phyloP scores from a whole-genome alignment of 2,113 vertebrate genomes.

The Microcebus lehilahytsara region DNA sequence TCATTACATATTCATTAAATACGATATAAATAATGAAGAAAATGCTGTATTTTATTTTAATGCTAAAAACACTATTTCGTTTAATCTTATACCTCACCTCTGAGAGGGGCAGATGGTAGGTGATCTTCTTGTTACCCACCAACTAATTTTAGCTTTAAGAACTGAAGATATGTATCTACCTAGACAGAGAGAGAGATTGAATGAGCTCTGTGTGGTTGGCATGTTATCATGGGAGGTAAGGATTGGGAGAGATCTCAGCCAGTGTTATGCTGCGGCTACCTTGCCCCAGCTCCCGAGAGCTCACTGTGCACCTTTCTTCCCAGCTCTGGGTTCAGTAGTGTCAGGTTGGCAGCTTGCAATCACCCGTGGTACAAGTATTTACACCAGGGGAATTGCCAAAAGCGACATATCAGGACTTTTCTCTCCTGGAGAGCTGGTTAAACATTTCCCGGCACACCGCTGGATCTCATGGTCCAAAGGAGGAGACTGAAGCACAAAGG shows the following conservation, averaged over 20 bases:
- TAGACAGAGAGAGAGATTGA: background rate
- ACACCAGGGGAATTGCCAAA: background rate
- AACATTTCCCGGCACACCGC: background rate
- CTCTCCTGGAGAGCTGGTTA: background rate
- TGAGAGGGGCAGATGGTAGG: background rate
- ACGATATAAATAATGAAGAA: background rate
- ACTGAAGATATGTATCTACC: background rate
- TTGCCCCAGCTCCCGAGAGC: background rate
- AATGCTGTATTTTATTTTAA: constrained; percentile 34
- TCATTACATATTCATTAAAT: constrained; percentile 39
- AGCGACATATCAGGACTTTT: background rate
- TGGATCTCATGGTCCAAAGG: background rate
- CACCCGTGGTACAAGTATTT: background rate
- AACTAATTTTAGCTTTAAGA: background rate
- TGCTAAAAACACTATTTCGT: background rate
- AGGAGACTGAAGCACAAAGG: background rate
- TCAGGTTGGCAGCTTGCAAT: background rate
- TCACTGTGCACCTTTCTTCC: background rate
- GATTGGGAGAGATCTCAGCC: background rate
- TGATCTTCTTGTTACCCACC: background rate
- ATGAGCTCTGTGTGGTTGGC: no score
- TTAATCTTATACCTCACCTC: background rate
- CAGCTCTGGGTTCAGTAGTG: background rate
- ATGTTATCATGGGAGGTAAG: background rate
- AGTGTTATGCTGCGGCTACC: no score